phyloP scores from a whole-genome alignment of 1,140 invertebrate genomes.

The Plectrocnemia conspersa region DNA sequence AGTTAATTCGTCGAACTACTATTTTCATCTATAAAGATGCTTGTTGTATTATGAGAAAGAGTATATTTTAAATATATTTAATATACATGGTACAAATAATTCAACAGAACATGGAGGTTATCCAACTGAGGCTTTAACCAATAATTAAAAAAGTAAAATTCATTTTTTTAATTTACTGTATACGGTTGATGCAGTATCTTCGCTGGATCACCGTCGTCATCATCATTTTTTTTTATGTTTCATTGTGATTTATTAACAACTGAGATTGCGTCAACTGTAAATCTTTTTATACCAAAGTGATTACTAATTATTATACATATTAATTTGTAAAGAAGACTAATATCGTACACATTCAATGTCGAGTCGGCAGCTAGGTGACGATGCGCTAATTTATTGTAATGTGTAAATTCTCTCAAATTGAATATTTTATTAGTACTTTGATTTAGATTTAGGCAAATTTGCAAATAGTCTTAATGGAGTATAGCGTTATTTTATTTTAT shows the following conservation, averaged over 20 bases:
- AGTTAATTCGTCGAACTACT: slow-evolving; percentile 35
- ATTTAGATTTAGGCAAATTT: slow-evolving; percentile 28
- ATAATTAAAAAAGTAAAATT: slow-evolving; percentile 8
- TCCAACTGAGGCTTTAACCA: slow-evolving; percentile 12
- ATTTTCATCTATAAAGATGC: slow-evolving; percentile 37
- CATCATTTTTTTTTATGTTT: slow-evolving; percentile 1
- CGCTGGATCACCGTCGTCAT: slow-evolving; percentile 11
- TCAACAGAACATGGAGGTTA: slow-evolving; percentile 31
- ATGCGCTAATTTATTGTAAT: slow-evolving; percentile 32
- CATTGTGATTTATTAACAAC: slow-evolving; percentile 2
- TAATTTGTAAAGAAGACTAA: slow-evolving; percentile 34
- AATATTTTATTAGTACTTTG: slow-evolving; percentile 23
- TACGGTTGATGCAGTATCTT: slow-evolving; percentile 26
- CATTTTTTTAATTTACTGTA: slow-evolving; percentile 19
- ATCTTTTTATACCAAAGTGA: slow-evolving; percentile 37
- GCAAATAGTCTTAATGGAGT: not conserved
- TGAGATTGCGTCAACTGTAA: slow-evolving; percentile 34
- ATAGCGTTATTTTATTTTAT: not conserved
- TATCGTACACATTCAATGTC: slow-evolving; percentile 24
- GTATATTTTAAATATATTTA: slow-evolving; percentile 34
- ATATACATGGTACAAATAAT: slow-evolving; percentile 36
- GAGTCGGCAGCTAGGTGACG: slow-evolving; percentile 32
- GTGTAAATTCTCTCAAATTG: too few species aligned
- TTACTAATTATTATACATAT: slow-evolving; percentile 35
- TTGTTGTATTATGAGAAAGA: slow-evolving; percentile 34